Evolutionary conservation across 64 coral and sea anemone genomes (phyloP).

Genomic region (Exaiptasia diaphana): DNA sequence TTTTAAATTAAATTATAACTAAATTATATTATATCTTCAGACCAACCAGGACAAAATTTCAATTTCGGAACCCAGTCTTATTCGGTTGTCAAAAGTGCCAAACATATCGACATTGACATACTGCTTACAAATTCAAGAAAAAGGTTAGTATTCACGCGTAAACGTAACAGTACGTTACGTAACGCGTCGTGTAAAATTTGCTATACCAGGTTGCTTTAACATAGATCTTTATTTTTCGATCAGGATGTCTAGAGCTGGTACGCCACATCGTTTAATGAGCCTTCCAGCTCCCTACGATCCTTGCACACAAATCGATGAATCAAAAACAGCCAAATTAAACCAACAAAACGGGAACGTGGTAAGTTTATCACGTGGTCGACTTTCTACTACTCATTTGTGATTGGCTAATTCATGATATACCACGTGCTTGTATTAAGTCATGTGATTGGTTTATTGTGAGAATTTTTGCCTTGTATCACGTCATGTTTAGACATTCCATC

Average conservation of each 20-base stretch:
- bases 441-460: too few species aligned
- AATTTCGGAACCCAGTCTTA: constrained; percentile 53
- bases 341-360: neutral
- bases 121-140: neutral
- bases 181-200: too few species aligned
- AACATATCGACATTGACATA: constrained; percentile 42
- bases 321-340: neutral
- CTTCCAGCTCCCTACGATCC: constrained; percentile 31
- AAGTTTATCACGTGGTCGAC: neutral
- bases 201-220: too few species aligned
- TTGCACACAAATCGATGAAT: neutral
- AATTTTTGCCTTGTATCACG: neutral
- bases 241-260: neutral
- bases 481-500: neutral
- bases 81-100: constrained; percentile 52
- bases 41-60: neutral
- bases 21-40: too few species aligned
- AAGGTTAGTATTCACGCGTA: too few species aligned
- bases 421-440: neutral
- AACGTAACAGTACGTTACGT: too few species aligned
- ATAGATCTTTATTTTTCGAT: too few species aligned
- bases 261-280: neutral
- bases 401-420: neutral
- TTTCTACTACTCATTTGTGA: neutral
- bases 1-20: too few species aligned